Evolutionary conservation across 2,888 invertebrate genomes (phyloP).

Genomic region (Pimpla rufipes): DNA sequence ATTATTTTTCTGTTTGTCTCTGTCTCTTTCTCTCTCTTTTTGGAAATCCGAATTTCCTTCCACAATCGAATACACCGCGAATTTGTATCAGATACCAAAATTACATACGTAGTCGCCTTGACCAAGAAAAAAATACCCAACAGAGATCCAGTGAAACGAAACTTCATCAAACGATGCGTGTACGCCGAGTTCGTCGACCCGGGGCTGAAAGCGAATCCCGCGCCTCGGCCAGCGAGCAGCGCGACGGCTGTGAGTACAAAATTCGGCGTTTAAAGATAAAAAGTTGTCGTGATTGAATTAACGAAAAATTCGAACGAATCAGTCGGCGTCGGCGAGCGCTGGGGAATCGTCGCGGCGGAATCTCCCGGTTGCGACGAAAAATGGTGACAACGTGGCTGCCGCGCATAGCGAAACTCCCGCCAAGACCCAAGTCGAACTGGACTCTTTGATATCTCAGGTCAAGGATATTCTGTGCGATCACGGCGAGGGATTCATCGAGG

Average conservation of each 20-base stretch:
- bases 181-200: conserved; percentile 86
- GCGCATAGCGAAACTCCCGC: conserved; percentile 29
- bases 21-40: too few species aligned
- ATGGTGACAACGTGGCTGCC: not conserved
- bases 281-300: not conserved
- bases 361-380: conserved; percentile 11
- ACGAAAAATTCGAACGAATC: conserved; percentile 3
- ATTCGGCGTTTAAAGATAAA: conserved; percentile 2
- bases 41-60: too few species aligned
- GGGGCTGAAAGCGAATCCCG: not conserved
- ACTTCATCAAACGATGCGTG: conserved; percentile 87
- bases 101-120: conserved; percentile 69
- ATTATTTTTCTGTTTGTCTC: too few species aligned
- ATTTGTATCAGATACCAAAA: conserved; percentile 15
- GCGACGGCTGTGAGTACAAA: conserved; percentile 62
- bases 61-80: too few species aligned
- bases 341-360: conserved; percentile 68
- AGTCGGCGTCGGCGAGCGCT: conserved; percentile 68
- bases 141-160: conserved; percentile 87
- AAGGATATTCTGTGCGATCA: conserved; percentile 93
- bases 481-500: conserved; percentile 90
- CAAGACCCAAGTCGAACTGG: conserved; percentile 80
- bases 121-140: conserved; percentile 66
- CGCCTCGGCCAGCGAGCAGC: not conserved
- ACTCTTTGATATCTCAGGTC: conserved; percentile 87